A percentile compares a stretch with the other conserved stretches of the same genome.
phyloP scores from a whole-genome alignment of 1,140 invertebrate species.

The Anastrepha ludens region DNA sequence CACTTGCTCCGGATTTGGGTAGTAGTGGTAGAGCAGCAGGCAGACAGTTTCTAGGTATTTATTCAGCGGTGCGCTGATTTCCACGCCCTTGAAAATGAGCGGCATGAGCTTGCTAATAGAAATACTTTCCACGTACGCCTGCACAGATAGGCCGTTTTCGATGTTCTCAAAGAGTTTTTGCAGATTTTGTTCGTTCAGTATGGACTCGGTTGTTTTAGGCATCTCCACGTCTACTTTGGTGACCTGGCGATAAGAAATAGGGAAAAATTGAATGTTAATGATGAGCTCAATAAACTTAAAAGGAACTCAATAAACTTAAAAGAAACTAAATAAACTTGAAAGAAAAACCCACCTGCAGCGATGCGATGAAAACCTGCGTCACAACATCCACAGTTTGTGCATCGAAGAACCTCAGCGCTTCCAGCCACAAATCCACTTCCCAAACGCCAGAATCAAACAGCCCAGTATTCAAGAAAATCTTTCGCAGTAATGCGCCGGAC shows the following conservation, averaged over 20 bases:
- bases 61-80: conserved; percentile 61
- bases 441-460: conserved; percentile 78
- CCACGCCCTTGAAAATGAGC: conserved; percentile 66
- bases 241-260: background rate
- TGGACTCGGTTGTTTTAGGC: conserved; percentile 57
- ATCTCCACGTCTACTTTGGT: conserved; percentile 58
- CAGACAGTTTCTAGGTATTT: conserved; percentile 68
- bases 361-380: conserved; percentile 61
- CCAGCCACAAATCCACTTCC: conserved; percentile 82
- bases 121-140: conserved; percentile 68
- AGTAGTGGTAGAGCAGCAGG: conserved; percentile 69
- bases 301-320: too few species aligned
- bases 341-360: conserved; percentile 59
- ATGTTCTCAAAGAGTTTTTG: conserved; percentile 67
- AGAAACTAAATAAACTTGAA: background rate
- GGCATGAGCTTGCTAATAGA: conserved; percentile 68
- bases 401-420: conserved; percentile 73
- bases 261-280: conserved; percentile 4
- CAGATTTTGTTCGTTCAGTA: conserved; percentile 63
- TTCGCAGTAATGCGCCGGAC: conserved; percentile 72
- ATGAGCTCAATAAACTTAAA: too few species aligned
- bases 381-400: conserved; percentile 62
- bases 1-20: conserved; percentile 65
- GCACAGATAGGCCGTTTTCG: conserved; percentile 68
- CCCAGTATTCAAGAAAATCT: conserved; percentile 78